These are phyloP conservation scores for Elephas maximus DNA, from an alignment of 2,113 vertebrate genomes.

Conservation along the genomic window DNA sequence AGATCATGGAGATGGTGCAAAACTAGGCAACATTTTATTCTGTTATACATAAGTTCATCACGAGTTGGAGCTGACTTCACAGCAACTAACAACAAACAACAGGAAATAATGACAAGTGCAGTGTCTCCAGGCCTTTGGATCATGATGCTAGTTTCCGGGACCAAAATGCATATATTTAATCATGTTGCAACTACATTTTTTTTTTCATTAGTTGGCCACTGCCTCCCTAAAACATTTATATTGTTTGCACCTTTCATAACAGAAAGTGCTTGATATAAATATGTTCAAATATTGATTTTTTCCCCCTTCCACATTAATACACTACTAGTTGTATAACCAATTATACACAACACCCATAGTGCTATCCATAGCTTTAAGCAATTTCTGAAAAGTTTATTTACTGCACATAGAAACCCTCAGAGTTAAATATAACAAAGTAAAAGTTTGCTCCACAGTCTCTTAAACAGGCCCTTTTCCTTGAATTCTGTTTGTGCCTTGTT, in stretches of 20 bases:
- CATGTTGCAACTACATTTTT: not conserved
- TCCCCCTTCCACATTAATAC: not conserved
- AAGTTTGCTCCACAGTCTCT: conserved; percentile 45
- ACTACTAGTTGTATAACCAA: not conserved
- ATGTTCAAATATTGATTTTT: not conserved
- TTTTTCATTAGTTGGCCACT: not conserved
- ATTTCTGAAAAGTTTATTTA: conserved; percentile 62
- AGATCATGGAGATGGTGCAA: not conserved
- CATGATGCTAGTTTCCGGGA: not conserved
- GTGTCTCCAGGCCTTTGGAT: not conserved
- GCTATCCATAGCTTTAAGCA: conserved; percentile 14
- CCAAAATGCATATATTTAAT: conserved; percentile 15
- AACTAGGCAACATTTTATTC: not conserved
- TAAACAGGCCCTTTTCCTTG: conserved; percentile 56
- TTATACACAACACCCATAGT: not conserved
- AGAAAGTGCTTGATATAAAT: not conserved
- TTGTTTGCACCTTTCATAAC: not conserved
- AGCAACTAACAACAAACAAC: not conserved
- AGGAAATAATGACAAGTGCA: not conserved
- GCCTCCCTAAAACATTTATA: not conserved
- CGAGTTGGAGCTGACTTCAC: not conserved
- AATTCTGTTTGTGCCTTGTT: conserved; percentile 71
- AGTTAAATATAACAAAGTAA: conserved; percentile 55
- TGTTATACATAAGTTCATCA: not conserved
- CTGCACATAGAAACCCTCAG: conserved; percentile 51